Base-by-base conservation (phyloP, 2,797 vertebrate species). In the Centropyge bicolor region DNA sequence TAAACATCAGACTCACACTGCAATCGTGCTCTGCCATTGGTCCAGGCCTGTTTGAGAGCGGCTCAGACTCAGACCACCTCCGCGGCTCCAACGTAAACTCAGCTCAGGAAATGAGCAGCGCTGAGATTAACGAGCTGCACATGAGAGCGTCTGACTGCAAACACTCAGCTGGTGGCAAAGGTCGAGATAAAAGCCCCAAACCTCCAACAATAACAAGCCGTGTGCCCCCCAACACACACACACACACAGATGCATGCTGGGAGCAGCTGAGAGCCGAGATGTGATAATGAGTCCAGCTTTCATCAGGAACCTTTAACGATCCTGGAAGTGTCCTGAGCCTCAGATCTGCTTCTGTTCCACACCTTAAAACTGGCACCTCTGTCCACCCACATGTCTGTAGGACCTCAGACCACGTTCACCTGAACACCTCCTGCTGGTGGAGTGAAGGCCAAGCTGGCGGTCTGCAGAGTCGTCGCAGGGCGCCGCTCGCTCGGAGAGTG, bases 111-210 rank as follows among this genome's bases (percentile, higher is more conserved):
- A 64, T 27, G 70, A 76, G 64, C 59, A 46, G 14, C 35, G 1
- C 5, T n/a, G 31, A 62, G 55, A 66, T 77, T 43, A 70, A 80
- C 7, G 69, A 76, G 72, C 72, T 27, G 31, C 72, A 52, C 67
- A 52, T 63, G 76, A 71, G 40, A 14, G 13, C 45, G 56, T 57
- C 8, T 56, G 22, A 68, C 68, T 27, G 17, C 24, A 36, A 54
- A 73, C 36, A n/a, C 59, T 22, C 43, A 20, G 46, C 57, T 49
- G 56, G 67, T 27, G 41, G 52, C 9, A 57, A 22, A 17, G 0
- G 5, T n/a, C 1, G 8, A 35, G 41, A 70, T 22, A 60, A 51
- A 51, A 52, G 22, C 22, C 48, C 11, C 12, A 54, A 45, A 16
- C 7, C 9, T 76, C 35, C 67, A 74, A 66, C 31, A 61, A 74